A percentile compares a stretch with the other conserved stretches of the same genome.
phyloP scores from a whole-genome alignment of 2,113 vertebrate species.

The Okapia johnstoni region DNA sequence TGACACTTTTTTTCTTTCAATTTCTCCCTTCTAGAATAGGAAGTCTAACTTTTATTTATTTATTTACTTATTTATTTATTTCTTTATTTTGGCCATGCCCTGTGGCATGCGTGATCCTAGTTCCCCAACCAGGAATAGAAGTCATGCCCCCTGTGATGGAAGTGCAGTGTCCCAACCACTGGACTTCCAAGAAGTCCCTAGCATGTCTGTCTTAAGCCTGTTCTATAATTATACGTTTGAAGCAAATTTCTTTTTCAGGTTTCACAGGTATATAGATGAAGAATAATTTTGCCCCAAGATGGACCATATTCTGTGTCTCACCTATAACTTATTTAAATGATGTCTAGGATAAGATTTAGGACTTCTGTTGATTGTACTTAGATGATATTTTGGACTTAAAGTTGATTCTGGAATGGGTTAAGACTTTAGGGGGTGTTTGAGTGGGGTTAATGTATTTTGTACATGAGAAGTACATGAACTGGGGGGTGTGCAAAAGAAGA shows the following conservation, averaged over 20 bases:
- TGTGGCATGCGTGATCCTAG: background rate
- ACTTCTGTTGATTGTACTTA: background rate
- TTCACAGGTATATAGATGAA: background rate
- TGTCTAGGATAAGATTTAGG: background rate
- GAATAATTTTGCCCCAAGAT: background rate
- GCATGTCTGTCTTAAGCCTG: background rate
- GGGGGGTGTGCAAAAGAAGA: background rate
- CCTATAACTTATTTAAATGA: background rate
- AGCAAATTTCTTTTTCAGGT: background rate
- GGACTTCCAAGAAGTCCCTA: background rate
- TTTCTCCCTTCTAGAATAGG: background rate
- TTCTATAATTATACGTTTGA: background rate
- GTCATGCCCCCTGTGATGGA: background rate
- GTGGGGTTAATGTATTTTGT: background rate
- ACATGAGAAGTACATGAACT: background rate
- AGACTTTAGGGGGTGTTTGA: background rate
- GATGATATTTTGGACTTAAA: background rate
- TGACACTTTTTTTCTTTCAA: background rate
- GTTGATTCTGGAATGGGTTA: background rate
- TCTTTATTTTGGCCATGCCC: background rate
- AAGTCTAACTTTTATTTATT: background rate
- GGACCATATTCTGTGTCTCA: background rate
- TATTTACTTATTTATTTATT: background rate
- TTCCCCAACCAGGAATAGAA: background rate
- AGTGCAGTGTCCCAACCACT: background rate